phyloP scores from a whole-genome alignment of 2,888 invertebrate genomes.

The Cataglyphis albicans region DNA sequence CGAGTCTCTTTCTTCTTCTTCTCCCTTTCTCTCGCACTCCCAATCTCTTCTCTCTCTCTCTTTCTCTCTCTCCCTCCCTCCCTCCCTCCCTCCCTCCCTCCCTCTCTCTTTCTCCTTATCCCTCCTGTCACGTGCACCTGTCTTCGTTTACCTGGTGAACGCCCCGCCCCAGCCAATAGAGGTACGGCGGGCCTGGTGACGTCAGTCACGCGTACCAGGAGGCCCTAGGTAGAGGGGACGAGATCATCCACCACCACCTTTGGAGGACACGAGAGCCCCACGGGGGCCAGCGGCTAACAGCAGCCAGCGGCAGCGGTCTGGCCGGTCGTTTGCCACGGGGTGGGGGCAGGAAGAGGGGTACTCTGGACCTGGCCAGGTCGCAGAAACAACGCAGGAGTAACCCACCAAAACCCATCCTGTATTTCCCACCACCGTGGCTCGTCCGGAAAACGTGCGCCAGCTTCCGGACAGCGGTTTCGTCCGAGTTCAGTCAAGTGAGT shows the following conservation, averaged over 20 bases:
- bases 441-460: conserved; percentile 79
- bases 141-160: conserved; percentile 79
- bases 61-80: too few relatives aligned
- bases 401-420: conserved; percentile 75
- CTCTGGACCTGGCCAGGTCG: conserved; percentile 69
- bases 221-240: conserved; percentile 70
- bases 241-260: conserved; percentile 80
- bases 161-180: conserved; percentile 84
- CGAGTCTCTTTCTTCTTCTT: conserved; percentile 26
- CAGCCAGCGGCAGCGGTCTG: conserved; percentile 83
- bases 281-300: conserved; percentile 71
- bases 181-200: conserved; percentile 75
- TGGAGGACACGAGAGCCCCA: conserved; percentile 79
- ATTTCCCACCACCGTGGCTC: conserved; percentile 78
- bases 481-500: conserved; percentile 75
- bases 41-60: conserved; percentile 32
- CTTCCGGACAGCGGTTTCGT: conserved; percentile 72
- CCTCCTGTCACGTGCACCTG: conserved; percentile 77
- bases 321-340: conserved; percentile 72
- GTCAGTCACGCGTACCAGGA: conserved; percentile 74
- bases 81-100: too few relatives aligned
- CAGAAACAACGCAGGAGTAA: conserved; percentile 70
- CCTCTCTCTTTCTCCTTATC: conserved; percentile 56
- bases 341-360: conserved; percentile 78
- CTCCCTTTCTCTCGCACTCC: conserved; percentile 34